Percentiles rank a stretch among this genome's conserved stretches.
These are phyloP conservation scores for Poecile atricapillus DNA, from an alignment of 2,113 vertebrate species.

Conservation along the genomic window DNA sequence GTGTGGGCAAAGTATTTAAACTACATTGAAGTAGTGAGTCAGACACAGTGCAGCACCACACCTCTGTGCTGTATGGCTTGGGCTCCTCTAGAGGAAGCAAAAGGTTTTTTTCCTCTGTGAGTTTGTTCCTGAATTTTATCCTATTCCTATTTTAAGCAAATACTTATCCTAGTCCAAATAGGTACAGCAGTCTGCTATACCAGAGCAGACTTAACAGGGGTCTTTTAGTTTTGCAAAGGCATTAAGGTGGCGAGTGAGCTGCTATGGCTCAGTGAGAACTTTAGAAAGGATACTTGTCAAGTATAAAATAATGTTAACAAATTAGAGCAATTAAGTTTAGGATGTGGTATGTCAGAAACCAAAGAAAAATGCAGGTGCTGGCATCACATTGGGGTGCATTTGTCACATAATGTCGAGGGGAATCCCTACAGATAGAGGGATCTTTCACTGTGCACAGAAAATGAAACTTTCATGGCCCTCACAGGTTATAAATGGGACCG, in stretches of 20 bases:
- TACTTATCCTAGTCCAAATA: not conserved
- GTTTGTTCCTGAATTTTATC: conserved; percentile 50
- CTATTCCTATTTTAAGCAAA: conserved; percentile 53
- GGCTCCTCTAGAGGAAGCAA: conserved; percentile 13
- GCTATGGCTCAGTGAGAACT: conserved; percentile 35
- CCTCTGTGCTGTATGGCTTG: not conserved
- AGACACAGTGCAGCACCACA: not conserved
- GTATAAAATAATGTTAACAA: conserved; percentile 46
- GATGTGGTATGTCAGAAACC: conserved; percentile 41
- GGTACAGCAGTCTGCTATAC: not conserved
- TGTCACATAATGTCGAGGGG: conserved; percentile 15
- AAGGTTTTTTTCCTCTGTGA: not conserved
- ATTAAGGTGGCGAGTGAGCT: conserved; percentile 1
- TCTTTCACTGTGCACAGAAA: conserved; percentile 17
- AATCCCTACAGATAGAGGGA: conserved; percentile 14
- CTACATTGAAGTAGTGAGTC: not conserved
- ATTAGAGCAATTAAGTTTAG: conserved; percentile 56
- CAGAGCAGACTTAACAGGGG: not conserved
- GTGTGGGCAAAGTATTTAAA: not conserved
- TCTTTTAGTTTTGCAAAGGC: not conserved
- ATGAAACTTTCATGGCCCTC: not conserved
- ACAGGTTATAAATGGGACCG: not conserved
- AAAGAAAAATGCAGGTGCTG: conserved; percentile 25
- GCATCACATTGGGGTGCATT: not conserved
- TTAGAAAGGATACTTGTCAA: conserved; percentile 36